These are phyloP conservation scores for Brachionus sp. DNA, from an alignment of 1,140 invertebrate genomes.

Conservation along the genomic window DNA sequence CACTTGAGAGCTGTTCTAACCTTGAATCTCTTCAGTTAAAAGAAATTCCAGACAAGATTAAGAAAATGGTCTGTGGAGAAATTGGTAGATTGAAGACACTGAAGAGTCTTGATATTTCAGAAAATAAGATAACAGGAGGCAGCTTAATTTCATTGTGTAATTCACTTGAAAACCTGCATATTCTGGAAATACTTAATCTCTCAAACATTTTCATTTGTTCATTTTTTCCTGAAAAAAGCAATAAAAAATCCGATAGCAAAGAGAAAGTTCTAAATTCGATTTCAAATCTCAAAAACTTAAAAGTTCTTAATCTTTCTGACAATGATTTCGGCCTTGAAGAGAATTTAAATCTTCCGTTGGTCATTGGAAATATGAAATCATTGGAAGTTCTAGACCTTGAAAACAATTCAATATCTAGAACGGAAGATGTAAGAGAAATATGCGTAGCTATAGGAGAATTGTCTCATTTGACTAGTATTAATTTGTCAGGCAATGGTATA, in stretches of 20 bases:
- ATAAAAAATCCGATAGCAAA: not conserved
- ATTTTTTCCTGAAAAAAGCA: not conserved
- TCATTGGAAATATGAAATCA: not conserved
- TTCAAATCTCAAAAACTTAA: slow-evolving; percentile 16
- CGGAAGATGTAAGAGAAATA: not conserved
- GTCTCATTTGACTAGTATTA: not conserved
- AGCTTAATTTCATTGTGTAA: not conserved
- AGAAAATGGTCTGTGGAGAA: not conserved
- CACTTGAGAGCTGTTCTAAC: not conserved
- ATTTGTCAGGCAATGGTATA: not conserved
- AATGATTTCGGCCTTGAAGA: not conserved
- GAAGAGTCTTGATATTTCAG: slow-evolving; percentile 23
- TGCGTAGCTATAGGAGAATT: not conserved
- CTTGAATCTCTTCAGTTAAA: slow-evolving; percentile 18
- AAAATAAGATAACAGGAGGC: not conserved
- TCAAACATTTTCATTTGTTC: not conserved
- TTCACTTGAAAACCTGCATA: slow-evolving; percentile 2
- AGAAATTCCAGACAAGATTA: not conserved
- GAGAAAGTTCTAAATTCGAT: not conserved
- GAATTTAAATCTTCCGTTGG: not conserved
- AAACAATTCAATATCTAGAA: not conserved
- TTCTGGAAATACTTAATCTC: not conserved
- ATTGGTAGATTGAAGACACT: not conserved
- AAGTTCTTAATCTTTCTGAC: not conserved
- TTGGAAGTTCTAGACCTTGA: not conserved